These are phyloP conservation scores for Brachionus koreanus DNA, from an alignment of 1,140 invertebrate species.

Conservation along the genomic window DNA sequence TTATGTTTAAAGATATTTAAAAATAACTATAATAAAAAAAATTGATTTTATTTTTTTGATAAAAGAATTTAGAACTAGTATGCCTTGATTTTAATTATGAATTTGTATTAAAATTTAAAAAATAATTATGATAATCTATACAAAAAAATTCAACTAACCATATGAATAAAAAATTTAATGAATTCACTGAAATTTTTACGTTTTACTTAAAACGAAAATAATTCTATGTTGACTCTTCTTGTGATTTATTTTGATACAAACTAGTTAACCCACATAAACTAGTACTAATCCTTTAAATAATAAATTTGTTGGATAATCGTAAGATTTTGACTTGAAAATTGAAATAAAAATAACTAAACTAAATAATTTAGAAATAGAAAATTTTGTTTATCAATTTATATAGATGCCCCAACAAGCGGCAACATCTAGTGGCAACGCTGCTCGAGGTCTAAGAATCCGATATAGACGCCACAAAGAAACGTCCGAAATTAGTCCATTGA, in stretches of 20 bases:
- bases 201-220: background rate
- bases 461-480: conserved; percentile 22
- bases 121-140: conserved; percentile 5
- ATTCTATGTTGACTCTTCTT: background rate
- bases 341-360: background rate
- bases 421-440: conserved; percentile 23
- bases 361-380: background rate
- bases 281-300: background rate
- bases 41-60: background rate
- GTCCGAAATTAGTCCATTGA: conserved; percentile 36
- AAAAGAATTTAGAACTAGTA: too few species aligned
- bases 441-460: conserved; percentile 6
- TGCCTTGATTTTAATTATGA: too few species aligned
- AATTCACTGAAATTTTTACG: conserved; percentile 3
- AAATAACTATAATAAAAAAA: background rate
- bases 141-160: background rate
- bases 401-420: conserved; percentile 27
- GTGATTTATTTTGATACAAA: background rate
- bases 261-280: background rate
- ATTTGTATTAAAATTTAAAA: background rate
- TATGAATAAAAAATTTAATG: background rate
- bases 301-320: background rate
- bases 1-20: background rate
- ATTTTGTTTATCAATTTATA: background rate
- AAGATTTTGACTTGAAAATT: background rate